These are phyloP conservation scores for Anas acuta DNA, from an alignment of 2,797 vertebrate genomes.

Conservation along the genomic window DNA sequence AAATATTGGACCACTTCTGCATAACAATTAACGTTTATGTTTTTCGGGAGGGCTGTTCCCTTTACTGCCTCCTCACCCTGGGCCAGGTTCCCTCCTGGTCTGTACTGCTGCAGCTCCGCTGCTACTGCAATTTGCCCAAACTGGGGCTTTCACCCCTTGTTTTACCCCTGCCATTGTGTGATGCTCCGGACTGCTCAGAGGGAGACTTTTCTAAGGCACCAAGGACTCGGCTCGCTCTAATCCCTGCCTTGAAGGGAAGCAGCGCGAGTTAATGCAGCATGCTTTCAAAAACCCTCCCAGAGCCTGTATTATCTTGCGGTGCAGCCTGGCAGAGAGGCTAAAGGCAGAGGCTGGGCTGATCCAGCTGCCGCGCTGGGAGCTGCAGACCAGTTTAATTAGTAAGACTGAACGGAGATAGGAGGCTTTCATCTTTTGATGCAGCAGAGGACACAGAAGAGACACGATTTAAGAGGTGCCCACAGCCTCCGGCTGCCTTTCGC, in stretches of 20 bases:
- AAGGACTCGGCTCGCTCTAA: neutral
- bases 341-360: neutral
- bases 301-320: accelerated
- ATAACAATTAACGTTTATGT: neutral
- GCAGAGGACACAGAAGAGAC: neutral
- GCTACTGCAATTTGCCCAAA: neutral
- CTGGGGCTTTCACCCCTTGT: neutral
- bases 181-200: neutral
- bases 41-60: neutral
- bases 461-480: neutral
- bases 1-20: neutral
- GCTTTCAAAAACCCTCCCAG: neutral
- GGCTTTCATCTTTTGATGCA: neutral
- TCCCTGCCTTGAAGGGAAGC: neutral
- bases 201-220: neutral
- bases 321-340: neutral
- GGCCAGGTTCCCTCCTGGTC: neutral
- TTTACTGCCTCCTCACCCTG: neutral
- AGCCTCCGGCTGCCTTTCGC: constrained; percentile 4
- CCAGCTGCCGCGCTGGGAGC: neutral
- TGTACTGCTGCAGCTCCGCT: accelerated
- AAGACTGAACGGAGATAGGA: neutral
- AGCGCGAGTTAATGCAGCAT: neutral
- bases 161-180: neutral
- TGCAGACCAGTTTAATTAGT: neutral